Percentiles rank a stretch among this genome's conserved stretches.
Evolutionary conservation across 2,113 vertebrate genomes (phyloP).

Genomic region (Nipponia nippon): DNA sequence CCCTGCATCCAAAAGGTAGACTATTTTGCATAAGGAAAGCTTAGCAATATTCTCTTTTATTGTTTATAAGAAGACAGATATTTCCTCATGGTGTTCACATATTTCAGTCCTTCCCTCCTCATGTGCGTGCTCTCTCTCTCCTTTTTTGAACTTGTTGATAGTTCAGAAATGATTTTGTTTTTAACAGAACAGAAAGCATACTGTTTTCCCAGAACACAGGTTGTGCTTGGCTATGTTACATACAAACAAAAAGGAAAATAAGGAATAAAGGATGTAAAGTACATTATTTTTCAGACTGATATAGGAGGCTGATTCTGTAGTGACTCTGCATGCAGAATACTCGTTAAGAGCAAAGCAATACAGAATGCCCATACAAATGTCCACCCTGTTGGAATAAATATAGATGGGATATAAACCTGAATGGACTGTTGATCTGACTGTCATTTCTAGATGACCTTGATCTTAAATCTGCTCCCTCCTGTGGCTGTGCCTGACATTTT

Average conservation of each 20-base stretch:
- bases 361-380: not conserved
- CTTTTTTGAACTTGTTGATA: not conserved
- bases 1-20: not conserved
- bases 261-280: not conserved
- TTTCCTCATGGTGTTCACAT: not conserved
- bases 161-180: not conserved
- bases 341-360: constrained; percentile 4
- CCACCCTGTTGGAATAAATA: not conserved
- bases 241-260: not conserved
- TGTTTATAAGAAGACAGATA: not conserved
- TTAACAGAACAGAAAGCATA: not conserved
- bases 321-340: not conserved
- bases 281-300: constrained; percentile 1
- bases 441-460: constrained; percentile 40
- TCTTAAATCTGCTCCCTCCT: constrained; percentile 47
- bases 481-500: constrained; percentile 47
- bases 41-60: not conserved
- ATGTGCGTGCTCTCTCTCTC: not conserved
- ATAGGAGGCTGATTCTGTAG: not conserved
- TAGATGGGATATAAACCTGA: not conserved
- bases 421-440: constrained; percentile 13
- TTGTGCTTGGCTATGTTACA: not conserved
- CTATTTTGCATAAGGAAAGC: not conserved
- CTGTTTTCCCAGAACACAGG: not conserved
- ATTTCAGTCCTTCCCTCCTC: not conserved